phyloP scores from a whole-genome alignment of 2,797 vertebrate genomes.

The Bucorvus abyssinicus region DNA sequence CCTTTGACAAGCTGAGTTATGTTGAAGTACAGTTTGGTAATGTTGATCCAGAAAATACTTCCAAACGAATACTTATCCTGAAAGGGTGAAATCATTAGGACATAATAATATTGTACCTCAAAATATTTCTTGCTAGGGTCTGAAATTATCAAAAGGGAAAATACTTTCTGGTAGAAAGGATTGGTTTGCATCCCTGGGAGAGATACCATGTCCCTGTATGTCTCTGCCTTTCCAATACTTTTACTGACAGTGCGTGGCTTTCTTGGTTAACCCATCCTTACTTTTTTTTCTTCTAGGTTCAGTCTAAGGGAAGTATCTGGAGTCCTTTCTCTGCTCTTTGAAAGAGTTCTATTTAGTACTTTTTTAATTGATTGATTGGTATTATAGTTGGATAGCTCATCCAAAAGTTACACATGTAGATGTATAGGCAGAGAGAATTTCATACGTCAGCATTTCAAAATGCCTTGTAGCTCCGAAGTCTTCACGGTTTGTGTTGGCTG shows the following conservation, averaged over 20 bases:
- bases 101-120: neutral
- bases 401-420: neutral
- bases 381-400: neutral
- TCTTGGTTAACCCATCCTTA: neutral
- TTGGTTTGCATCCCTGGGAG: neutral
- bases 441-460: neutral
- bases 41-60: neutral
- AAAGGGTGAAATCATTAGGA: neutral
- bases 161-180: neutral
- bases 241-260: neutral
- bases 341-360: neutral
- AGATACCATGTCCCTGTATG: accelerated
- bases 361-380: neutral
- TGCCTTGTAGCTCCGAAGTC: neutral
- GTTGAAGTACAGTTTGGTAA: neutral
- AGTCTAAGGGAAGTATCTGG: neutral
- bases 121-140: neutral
- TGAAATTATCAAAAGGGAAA: neutral
- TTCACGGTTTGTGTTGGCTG: neutral
- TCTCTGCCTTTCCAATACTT: neutral
- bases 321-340: neutral
- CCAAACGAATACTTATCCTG: neutral
- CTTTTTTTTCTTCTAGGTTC: neutral
- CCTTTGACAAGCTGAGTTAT: neutral
- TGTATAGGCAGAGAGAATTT: neutral